Evolutionary conservation across 2,113 vertebrate species (phyloP).

Genomic region (Sylvietta virens): DNA sequence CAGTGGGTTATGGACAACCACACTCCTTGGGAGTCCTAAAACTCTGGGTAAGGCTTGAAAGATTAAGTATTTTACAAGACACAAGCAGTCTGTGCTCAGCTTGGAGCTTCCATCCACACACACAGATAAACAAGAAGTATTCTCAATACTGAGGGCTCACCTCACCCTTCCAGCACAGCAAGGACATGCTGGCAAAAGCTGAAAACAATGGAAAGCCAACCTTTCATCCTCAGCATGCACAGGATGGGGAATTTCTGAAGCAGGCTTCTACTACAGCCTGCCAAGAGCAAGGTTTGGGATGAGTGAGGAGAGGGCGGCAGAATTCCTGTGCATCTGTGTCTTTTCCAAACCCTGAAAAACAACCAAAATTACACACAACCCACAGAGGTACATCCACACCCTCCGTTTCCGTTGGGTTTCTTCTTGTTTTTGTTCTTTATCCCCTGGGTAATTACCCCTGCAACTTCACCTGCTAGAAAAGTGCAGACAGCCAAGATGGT

Average conservation of each 20-base stretch:
- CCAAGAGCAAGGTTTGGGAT: not conserved
- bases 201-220: not conserved
- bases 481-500: not conserved
- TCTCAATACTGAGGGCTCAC: not conserved
- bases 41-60: not conserved
- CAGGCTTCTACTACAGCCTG: not conserved
- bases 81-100: not conserved
- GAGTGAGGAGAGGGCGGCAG: not conserved
- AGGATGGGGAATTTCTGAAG: not conserved
- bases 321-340: rapidly evolving
- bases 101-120: not conserved
- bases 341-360: not conserved
- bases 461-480: not conserved
- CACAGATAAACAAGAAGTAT: rapidly evolving
- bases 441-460: not conserved
- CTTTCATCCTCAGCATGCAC: not conserved
- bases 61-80: not conserved
- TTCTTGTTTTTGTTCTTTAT: not conserved
- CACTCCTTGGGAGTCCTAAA: not conserved
- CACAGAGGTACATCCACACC: not conserved
- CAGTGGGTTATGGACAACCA: not conserved
- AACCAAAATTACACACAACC: not conserved
- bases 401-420: not conserved
- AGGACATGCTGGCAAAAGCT: not conserved
- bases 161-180: not conserved